A percentile compares a stretch with the other conserved stretches of the same genome.
phyloP scores from a whole-genome alignment of 2,888 invertebrate genomes.

The Corythucha ciliata region DNA sequence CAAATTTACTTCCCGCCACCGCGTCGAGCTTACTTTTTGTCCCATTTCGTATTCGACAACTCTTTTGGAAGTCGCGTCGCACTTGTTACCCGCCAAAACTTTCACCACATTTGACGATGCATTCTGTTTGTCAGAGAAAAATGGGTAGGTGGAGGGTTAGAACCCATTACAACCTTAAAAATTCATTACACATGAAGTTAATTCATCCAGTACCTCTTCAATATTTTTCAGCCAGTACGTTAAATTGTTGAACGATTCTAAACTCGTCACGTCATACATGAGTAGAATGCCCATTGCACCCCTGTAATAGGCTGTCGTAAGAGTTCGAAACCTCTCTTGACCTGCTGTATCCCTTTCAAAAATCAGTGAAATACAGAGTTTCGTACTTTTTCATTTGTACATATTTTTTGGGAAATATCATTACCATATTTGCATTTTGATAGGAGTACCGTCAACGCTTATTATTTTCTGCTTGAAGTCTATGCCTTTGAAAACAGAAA shows the following conservation, averaged over 20 bases:
- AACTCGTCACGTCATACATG: constrained; percentile 82
- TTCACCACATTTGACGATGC: constrained; percentile 79
- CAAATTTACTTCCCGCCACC: too few species aligned
- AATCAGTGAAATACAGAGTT: not conserved
- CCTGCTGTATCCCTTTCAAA: constrained; percentile 74
- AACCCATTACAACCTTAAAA: not conserved
- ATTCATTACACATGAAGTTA: not conserved
- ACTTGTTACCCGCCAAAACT: constrained; percentile 77
- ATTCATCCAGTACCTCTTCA: constrained; percentile 58
- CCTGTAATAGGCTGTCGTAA: constrained; percentile 80
- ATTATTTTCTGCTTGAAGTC: constrained; percentile 86
- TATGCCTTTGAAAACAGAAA: constrained; percentile 56
- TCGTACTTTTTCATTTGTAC: not conserved
- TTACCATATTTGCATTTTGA: constrained; percentile 66
- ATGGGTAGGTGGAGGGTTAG: too few species aligned
- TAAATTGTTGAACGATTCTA: constrained; percentile 82
- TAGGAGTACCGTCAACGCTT: constrained; percentile 73
- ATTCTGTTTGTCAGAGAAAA: too few species aligned
- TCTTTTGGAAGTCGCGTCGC: constrained; percentile 64
- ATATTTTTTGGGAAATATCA: constrained; percentile 28
- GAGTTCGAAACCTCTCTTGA: constrained; percentile 62
- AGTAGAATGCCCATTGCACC: constrained; percentile 86
- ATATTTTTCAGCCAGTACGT: constrained; percentile 86
- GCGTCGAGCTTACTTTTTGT: constrained; percentile 67
- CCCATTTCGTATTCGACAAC: constrained; percentile 70